Evolutionary conservation across 1,140 invertebrate genomes (phyloP).

Genomic region (Battus philenor): DNA sequence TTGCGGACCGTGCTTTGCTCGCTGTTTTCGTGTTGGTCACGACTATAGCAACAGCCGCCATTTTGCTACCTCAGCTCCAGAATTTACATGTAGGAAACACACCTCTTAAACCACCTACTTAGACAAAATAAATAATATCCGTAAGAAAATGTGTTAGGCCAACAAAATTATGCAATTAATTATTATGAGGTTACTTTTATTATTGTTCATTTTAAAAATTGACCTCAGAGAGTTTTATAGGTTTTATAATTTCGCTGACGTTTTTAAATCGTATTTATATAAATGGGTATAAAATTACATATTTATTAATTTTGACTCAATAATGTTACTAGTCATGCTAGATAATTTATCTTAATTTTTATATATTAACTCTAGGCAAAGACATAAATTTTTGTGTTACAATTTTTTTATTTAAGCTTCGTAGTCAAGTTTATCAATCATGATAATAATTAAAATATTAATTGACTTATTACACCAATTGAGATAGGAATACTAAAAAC

Average conservation of each 20-base stretch:
- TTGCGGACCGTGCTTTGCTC: slow-evolving; percentile 67
- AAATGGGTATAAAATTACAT: not conserved
- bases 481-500: too few species aligned
- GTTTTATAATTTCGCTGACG: not conserved
- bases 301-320: too few species aligned
- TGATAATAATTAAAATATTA: too few species aligned
- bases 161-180: slow-evolving; percentile 5
- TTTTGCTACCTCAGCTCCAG: slow-evolving; percentile 62
- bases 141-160: not conserved
- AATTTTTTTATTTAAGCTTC: too few species aligned
- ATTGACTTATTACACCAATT: too few species aligned
- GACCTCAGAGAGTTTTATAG: too few species aligned
- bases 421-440: too few species aligned
- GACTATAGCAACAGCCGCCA: slow-evolving; percentile 63
- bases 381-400: too few species aligned
- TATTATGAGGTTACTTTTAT: not conserved
- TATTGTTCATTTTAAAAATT: not conserved
- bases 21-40: slow-evolving; percentile 70
- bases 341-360: too few species aligned
- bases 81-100: slow-evolving; percentile 66
- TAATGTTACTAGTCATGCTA: too few species aligned
- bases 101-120: slow-evolving; percentile 59
- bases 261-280: not conserved
- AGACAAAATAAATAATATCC: slow-evolving; percentile 18
- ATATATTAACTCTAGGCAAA: too few species aligned